These are phyloP conservation scores for Lordiphosa clarofinis DNA, from an alignment of 1,140 invertebrate genomes.

Conservation along the genomic window DNA sequence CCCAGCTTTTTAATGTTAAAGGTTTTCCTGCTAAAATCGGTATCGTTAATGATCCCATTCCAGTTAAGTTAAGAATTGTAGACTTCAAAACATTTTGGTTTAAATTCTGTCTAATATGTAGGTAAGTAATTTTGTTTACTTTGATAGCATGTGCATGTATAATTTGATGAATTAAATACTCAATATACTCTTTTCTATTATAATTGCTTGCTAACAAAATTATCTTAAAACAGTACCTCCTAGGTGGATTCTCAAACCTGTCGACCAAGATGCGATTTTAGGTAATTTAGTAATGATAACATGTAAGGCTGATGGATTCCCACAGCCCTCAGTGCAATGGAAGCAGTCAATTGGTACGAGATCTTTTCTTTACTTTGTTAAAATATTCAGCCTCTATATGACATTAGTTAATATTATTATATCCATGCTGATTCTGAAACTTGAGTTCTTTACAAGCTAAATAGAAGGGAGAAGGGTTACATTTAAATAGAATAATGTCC, in stretches of 20 bases:
- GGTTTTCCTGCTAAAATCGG: too few species aligned
- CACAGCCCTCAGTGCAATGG: slow-evolving; percentile 87
- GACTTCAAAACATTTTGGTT: not conserved
- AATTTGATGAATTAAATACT: too few species aligned
- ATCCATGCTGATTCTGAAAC: too few species aligned
- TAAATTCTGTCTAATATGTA: not conserved
- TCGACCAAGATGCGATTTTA: slow-evolving; percentile 86
- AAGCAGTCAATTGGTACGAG: slow-evolving; percentile 81
- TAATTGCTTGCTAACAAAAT: not conserved
- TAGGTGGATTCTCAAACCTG: slow-evolving; percentile 89
- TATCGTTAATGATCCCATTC: too few species aligned
- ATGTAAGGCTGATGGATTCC: slow-evolving; percentile 89
- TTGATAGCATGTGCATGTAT: not conserved
- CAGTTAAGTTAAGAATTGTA: too few species aligned
- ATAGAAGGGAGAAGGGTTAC: too few species aligned
- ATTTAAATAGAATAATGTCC: too few species aligned
- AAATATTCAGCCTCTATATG: not conserved
- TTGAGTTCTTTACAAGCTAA: too few species aligned
- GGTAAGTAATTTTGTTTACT: not conserved
- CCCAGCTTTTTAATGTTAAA: too few species aligned
- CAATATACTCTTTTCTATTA: not conserved
- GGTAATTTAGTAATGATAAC: slow-evolving; percentile 86
- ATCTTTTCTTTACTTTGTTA: not conserved
- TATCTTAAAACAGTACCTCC: slow-evolving; percentile 85
- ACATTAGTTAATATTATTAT: too few species aligned